phyloP scores from a whole-genome alignment of 2,113 vertebrate species.

The Macquaria australasica region DNA sequence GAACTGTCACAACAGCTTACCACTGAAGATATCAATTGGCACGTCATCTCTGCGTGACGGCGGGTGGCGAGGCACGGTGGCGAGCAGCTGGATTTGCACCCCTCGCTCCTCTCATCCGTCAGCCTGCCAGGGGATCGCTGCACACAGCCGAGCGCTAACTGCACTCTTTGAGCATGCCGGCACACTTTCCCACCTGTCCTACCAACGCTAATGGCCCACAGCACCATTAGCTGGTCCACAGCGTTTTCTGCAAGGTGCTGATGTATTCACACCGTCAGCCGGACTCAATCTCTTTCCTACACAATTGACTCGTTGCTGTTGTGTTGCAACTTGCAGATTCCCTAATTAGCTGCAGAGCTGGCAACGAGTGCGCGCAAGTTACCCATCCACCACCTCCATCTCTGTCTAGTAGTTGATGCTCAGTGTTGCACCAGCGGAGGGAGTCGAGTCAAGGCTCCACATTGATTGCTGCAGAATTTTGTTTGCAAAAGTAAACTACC shows the following conservation, averaged over 20 bases:
- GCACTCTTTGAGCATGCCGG: constrained; percentile 31
- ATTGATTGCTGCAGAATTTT: constrained; percentile 54
- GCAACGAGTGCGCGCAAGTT: background rate
- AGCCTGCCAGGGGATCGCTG: constrained; percentile 39
- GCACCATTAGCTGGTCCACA: constrained; percentile 37
- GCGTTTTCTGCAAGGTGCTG: constrained; percentile 17
- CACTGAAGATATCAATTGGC: constrained; percentile 62
- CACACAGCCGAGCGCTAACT: constrained; percentile 39
- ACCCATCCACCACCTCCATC: constrained; percentile 16
- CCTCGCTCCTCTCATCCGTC: constrained; percentile 45
- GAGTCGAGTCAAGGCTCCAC: constrained; percentile 26
- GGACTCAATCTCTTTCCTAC: constrained; percentile 23
- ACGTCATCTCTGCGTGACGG: constrained; percentile 51
- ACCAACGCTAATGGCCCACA: constrained; percentile 51
- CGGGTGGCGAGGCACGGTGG: constrained; percentile 16
- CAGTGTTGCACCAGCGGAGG: constrained; percentile 29
- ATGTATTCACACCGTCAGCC: constrained; percentile 7
- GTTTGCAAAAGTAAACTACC: constrained; percentile 53
- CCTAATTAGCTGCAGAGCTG: constrained; percentile 52
- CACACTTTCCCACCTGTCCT: constrained; percentile 65
- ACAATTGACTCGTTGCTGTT: constrained; percentile 26
- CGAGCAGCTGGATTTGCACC: constrained; percentile 62
- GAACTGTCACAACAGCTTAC: constrained; percentile 69
- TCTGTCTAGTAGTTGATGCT: constrained; percentile 14
- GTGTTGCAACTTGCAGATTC: constrained; percentile 32